Percentiles rank a stretch among this genome's conserved stretches.
These are phyloP conservation scores for Diacarnus erythraeanus DNA, from an alignment of 37 sponge, comb jelly and placozoan genomes.

Conservation along the genomic window DNA sequence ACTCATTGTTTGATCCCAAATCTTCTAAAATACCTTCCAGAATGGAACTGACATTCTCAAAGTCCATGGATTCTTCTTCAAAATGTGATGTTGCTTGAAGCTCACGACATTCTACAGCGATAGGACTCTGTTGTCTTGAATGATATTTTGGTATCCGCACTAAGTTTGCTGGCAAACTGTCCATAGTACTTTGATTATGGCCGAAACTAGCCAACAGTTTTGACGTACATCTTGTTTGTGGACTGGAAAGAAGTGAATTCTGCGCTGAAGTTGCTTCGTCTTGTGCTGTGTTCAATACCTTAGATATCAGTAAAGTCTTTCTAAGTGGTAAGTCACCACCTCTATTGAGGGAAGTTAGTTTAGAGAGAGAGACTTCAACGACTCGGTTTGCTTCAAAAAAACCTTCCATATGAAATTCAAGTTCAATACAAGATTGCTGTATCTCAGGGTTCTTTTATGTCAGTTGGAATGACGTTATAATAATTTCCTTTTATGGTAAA, in stretches of 20 bases:
- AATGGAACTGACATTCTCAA: slow-evolving; percentile 64
- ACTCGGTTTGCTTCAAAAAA: slow-evolving; percentile 76
- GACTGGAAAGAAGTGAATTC: slow-evolving; percentile 13
- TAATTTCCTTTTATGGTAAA: too few species aligned
- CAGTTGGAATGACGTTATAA: slow-evolving; percentile 1
- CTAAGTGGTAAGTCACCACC: slow-evolving; percentile 55
- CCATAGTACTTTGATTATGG: slow-evolving; percentile 16
- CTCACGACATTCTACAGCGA: neutral
- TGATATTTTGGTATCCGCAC: slow-evolving; percentile 5
- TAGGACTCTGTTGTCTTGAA: slow-evolving; percentile 40
- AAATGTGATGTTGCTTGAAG: neutral
- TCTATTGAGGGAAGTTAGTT: slow-evolving; percentile 43
- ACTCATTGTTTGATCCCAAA: slow-evolving; percentile 4
- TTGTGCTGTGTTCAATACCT: slow-evolving; percentile 61
- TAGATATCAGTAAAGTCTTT: slow-evolving; percentile 59
- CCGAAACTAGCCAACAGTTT: slow-evolving; percentile 69
- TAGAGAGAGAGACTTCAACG: slow-evolving; percentile 65
- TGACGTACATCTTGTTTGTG: slow-evolving; percentile 27
- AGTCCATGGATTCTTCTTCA: slow-evolving; percentile 59
- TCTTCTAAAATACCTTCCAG: slow-evolving; percentile 59
- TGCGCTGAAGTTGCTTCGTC: slow-evolving; percentile 52
- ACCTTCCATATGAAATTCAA: slow-evolving; percentile 54
- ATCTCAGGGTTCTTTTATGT: neutral
- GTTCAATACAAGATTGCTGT: neutral
- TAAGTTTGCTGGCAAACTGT: slow-evolving; percentile 6